Base-by-base conservation (phyloP, 2,113 vertebrate species). In the Apaloderma vittatum region DNA sequence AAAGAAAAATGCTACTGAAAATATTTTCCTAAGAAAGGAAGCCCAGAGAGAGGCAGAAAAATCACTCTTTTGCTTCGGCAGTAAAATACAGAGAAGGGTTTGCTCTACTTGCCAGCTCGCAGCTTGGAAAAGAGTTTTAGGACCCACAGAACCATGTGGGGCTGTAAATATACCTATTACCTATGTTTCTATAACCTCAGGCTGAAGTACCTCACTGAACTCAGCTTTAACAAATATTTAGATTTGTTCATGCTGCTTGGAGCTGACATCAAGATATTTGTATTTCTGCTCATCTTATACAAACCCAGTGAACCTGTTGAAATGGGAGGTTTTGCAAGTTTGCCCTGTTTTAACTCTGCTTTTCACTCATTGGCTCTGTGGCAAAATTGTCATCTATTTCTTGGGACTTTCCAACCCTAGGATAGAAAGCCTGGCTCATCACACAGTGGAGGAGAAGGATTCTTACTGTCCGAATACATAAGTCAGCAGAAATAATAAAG, bases 131-230 rank as follows among this genome's bases (percentile, higher is more conserved):
- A 26, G n/a, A 2, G 20, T n/a, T 92, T 55, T 30, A 57, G 49
- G 2, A 24, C 16, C 13, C 6, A 26, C 27, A 3, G 1, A 40
- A 8, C 34, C 30, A 34, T 11, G 12, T 20, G 1, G 1, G 32
- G 27, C 15, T 43, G 51, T 70, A 83, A 78, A 72, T 16, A 34
- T 15, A 68, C 24, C 21, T 11, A 2, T 11, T 32, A 37, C 32
- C 43, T 36, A 16, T 2, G 0, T 54, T 76, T 76, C 43, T 34
- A 32, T 29, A 79, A 79, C 58, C 45, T 65, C 45, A 48, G 62
- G 17, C 62, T 92, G 40, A 71, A 68, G n/a, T 10, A 5, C 19
- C 36, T 68, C 12, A 12, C 26, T 90, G 86, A 76, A 57, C 29
- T 15, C 59, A 72, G 67, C 46, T 83, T 88, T 73, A 49, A 73